Conservation (phyloP, 2,888 invertebrate genomes). For the Megastigmus dorsalis region DNA sequence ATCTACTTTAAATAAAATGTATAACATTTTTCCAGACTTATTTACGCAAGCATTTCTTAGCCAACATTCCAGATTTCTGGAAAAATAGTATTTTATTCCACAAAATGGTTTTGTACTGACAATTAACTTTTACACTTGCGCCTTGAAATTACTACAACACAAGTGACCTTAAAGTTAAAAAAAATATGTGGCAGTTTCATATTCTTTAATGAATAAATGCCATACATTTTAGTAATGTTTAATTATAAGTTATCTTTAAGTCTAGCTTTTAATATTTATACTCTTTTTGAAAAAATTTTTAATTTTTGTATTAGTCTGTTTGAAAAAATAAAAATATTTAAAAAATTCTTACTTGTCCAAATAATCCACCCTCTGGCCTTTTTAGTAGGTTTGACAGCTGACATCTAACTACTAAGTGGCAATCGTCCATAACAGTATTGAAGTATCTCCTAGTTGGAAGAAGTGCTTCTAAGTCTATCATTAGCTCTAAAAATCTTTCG, state of each 20-base stretch:
- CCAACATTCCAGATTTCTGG: constrained; percentile 22
- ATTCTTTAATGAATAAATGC: constrained; percentile 31
- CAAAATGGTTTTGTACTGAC: constrained; percentile 31
- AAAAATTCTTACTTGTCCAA: constrained; percentile 87
- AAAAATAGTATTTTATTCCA: constrained; percentile 12
- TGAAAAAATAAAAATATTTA: constrained; percentile 48
- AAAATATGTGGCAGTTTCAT: constrained; percentile 24
- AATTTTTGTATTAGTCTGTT: constrained; percentile 56
- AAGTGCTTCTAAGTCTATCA: constrained; percentile 96
- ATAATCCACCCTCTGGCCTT: constrained; percentile 90
- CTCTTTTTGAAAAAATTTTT: constrained; percentile 31
- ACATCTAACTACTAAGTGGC: constrained; percentile 93
- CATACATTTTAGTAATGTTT: constrained; percentile 33
- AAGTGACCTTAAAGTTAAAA: constrained; percentile 30
- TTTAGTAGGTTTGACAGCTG: constrained; percentile 85
- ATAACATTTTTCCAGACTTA: constrained; percentile 6
- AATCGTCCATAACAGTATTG: constrained; percentile 96
- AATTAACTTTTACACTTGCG: not conserved
- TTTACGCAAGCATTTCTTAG: constrained; percentile 2
- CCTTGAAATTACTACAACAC: constrained; percentile 17
- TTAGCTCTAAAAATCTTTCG: constrained; percentile 95
- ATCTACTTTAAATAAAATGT: constrained; percentile 28
- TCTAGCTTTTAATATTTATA: constrained; percentile 60
- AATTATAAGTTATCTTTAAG: constrained; percentile 52
- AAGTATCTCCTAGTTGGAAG: constrained; percentile 97